Base-by-base conservation (phyloP, 1,140 invertebrate species). In the Trachymyrmex cornetzi region DNA sequence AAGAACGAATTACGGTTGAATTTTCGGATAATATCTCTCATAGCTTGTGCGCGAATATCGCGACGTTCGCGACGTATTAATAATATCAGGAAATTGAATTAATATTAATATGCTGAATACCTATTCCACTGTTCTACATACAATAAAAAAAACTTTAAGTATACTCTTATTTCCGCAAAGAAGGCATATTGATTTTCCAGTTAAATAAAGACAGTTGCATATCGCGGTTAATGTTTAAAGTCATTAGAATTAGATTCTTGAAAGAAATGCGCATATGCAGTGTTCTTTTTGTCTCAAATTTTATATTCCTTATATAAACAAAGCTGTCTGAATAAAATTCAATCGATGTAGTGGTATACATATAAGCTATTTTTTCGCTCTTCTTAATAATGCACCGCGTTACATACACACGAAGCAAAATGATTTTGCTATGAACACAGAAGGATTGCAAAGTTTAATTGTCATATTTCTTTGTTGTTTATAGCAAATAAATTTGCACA, bases 1-100 rank as follows among this genome's bases (percentile, higher is more conserved):
- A 67, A 55, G 38, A 79, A 79, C 19, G 27, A 80, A 30, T 57
- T 30, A n/a, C n/a, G 22, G 24, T 48, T 22, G 44, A 64, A 66
- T 30, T 27, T 30, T 34, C 27, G 0, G 19, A 38, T 19, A 38
- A 27, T 50, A 69, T 69, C 6, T 48, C 3, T 1, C 3, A 24
- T 3, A 59, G 22, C n/a, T 74, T 34, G 22, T 38, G 5, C 9
- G 38, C 38, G 7, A 44, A 44, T 44, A 44, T 12, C 30, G 11
- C 57, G 24, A 30, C 7, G 44, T n/a, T 12, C 30, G 11, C 57
- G 24, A 30, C 7, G 44, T n/a, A 34, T 34, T 50, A n/a, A 80
- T 53, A 67, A 71, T 11, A 1, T 24, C 14, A 22, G 4, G 11
- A 7, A 57, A 55, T 7, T 24, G 2, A 71, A 16, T 69, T 2